Evolutionary conservation across 30 jellyfish, hydroid and myxozoan species (phyloP).

Genomic region (Catostylus mosaicus): DNA sequence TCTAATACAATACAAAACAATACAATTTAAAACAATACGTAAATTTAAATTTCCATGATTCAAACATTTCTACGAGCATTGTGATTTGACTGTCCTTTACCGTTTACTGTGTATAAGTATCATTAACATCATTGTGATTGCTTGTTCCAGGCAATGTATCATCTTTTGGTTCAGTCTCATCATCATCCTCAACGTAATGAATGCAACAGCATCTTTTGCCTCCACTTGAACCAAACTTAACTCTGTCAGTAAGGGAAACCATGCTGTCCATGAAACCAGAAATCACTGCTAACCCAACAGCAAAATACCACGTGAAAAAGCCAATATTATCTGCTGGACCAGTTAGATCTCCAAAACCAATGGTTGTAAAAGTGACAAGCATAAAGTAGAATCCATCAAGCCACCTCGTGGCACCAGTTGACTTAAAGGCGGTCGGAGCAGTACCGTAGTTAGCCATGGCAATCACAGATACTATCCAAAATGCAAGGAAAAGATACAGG

Average conservation of each 20-base stretch:
- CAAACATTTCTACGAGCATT: no score
- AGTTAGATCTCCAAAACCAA: slow-evolving; percentile 47
- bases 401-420: slow-evolving; percentile 9
- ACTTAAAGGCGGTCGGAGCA: background rate
- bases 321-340: slow-evolving; percentile 15
- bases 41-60: no score
- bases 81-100: no score
- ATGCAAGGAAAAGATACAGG: slow-evolving; percentile 12
- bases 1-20: no score
- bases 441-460: background rate
- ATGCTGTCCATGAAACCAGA: slow-evolving; percentile 29
- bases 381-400: slow-evolving; percentile 31
- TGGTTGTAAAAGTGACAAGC: slow-evolving; percentile 46
- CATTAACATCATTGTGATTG: no score
- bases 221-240: background rate
- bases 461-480: background rate
- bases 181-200: slow-evolving; percentile 27
- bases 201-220: slow-evolving; percentile 16
- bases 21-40: no score
- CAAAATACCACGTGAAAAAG: background rate
- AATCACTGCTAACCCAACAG: slow-evolving; percentile 23
- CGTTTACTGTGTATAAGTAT: no score
- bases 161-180: no score
- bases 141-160: no score
- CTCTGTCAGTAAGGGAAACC: background rate